phyloP scores from a whole-genome alignment of 2,113 vertebrate species.

The Isichthys henryi region DNA sequence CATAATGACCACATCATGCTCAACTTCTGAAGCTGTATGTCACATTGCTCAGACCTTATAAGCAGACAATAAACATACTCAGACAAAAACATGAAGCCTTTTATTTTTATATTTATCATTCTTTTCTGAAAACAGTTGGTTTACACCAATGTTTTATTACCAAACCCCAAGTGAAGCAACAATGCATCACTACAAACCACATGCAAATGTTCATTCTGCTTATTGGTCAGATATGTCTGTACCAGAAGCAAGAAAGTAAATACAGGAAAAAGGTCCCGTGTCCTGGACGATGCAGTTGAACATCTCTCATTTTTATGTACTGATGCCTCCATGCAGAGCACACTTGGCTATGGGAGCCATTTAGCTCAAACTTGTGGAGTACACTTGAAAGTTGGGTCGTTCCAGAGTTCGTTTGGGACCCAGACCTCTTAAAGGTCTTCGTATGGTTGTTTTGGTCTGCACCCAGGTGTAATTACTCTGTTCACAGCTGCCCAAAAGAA shows the following conservation, averaged over 20 bases:
- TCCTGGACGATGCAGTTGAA: background rate
- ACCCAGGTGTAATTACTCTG: background rate
- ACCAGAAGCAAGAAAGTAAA: background rate
- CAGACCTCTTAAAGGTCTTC: background rate
- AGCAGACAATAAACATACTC: background rate
- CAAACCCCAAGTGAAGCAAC: background rate
- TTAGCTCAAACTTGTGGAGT: too few species aligned
- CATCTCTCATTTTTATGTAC: background rate
- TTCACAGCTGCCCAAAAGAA: background rate
- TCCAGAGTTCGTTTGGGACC: background rate
- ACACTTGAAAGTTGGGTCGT: background rate
- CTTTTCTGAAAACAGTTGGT: background rate
- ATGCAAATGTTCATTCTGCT: background rate
- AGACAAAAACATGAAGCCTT: background rate
- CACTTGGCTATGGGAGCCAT: background rate
- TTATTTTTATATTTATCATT: background rate
- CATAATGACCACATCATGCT: background rate
- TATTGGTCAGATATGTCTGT: background rate
- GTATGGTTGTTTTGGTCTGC: background rate
- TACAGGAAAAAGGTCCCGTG: background rate
- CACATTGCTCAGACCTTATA: background rate
- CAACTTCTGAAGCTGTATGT: background rate
- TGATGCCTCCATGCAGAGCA: background rate
- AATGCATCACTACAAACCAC: background rate
- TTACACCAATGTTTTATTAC: background rate